Base-by-base conservation (phyloP, 2,888 invertebrate species). In the Tetheella fluctuosa region DNA sequence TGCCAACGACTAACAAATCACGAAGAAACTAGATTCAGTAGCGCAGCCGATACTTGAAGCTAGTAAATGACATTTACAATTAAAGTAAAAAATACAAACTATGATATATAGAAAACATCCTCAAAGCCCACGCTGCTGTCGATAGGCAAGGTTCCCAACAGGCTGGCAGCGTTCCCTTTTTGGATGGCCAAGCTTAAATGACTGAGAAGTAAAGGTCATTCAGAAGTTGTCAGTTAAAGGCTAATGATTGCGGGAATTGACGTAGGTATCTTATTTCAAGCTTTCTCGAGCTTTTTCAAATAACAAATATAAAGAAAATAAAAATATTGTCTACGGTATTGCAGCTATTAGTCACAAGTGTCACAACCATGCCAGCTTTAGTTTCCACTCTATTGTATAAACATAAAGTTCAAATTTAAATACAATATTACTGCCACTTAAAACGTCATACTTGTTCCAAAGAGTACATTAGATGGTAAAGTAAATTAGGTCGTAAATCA, bases 401-500 rank as follows among this genome's bases (percentile, higher is more conserved):
- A 20, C 1, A 20, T 48, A 48, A 48, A 48, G 48, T 48, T 48
- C 48, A 48, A 20, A 42, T 17, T 42, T 8, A 17, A 5, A 42
- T 42, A 42, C 17, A 42, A 42, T n/a, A 20, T n/a, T 48, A 48
- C 2, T 1, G 48, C 8, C 20, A 57, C 20, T 17, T 57, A 52
- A 28, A 25, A 57, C 48, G 28, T 57, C 37, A 62, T 61, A 63
- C 64, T 63, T 68, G 65, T 63, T 66, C 66, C 20, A 2, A 8
- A 20, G 5, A 66, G 68, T 64, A 63, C 54, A 58, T 52, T 20
- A 17, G 23, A 52, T 60, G 70, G 71, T 73, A 69, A 67, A 56
- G 63, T 56, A 71, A 74, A 76, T 75, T 70, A 71, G 71, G 75
- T 69, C 64, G 69, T 77, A 76, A 74, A 75, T 77, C 74, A 73